These are phyloP conservation scores for Thysanoteuthis rhombus DNA, from an alignment of 2,888 invertebrate genomes.

Conservation along the genomic window DNA sequence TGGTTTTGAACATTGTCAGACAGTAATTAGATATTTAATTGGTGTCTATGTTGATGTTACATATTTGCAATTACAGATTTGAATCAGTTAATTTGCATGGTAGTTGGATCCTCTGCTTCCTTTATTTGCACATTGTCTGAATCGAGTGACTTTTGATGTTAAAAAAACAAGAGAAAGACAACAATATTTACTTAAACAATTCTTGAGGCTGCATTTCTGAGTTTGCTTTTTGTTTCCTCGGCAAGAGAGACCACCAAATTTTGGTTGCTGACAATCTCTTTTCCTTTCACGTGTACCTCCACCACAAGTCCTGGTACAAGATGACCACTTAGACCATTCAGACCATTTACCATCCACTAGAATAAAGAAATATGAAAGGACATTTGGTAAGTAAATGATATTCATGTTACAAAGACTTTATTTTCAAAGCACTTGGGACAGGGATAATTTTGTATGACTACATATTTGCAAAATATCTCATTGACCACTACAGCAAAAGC, in stretches of 20 bases:
- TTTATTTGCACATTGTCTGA: background rate
- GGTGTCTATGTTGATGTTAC: too few species aligned
- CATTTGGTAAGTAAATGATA: background rate
- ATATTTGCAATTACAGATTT: too few species aligned
- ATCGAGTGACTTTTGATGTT: too few species aligned
- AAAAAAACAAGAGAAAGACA: background rate
- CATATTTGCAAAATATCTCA: too few species aligned
- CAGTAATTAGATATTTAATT: too few species aligned
- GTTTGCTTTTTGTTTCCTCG: constrained; percentile 64
- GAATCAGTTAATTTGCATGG: too few species aligned
- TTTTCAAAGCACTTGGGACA: too few species aligned
- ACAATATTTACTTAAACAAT: constrained; percentile 60
- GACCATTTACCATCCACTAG: constrained; percentile 70
- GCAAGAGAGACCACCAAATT: constrained; percentile 68
- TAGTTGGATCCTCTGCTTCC: too few species aligned
- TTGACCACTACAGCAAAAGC: too few species aligned
- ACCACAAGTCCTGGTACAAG: constrained; percentile 72
- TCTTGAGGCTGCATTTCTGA: constrained; percentile 52
- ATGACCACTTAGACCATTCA: constrained; percentile 72
- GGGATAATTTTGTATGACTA: too few species aligned
- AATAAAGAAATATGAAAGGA: constrained; percentile 14
- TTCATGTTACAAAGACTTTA: too few species aligned
- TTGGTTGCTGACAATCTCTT: constrained; percentile 69
- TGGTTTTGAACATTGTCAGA: too few species aligned
- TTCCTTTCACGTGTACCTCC: constrained; percentile 71